Percentiles rank a stretch among this genome's conserved stretches.
phyloP scores from a whole-genome alignment of 1,140 invertebrate genomes.

The Lethocerus indicus region DNA sequence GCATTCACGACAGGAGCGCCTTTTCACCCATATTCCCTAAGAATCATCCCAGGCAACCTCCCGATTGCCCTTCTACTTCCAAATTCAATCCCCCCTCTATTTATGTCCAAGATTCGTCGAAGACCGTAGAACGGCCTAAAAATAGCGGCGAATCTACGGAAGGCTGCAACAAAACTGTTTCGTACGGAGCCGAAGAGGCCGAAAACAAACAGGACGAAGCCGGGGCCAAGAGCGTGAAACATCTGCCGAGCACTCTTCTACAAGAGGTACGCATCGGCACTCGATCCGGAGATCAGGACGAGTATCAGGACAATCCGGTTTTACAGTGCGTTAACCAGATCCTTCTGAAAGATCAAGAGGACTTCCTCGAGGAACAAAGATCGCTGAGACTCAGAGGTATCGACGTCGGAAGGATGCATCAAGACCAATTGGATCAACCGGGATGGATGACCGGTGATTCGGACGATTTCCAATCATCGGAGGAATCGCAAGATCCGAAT shows the following conservation, averaged over 20 bases:
- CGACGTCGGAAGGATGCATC: slow-evolving; percentile 3
- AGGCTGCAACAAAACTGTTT: neutral
- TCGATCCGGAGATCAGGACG: slow-evolving; percentile 1
- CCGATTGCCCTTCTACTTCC: neutral
- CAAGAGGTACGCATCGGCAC: slow-evolving; percentile 12
- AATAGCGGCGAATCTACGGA: neutral
- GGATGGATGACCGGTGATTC: neutral
- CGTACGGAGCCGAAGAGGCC: neutral
- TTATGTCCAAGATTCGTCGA: neutral
- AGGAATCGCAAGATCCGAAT: neutral
- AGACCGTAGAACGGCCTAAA: neutral
- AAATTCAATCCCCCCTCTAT: neutral
- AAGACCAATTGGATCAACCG: slow-evolving; percentile 5
- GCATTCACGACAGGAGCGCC: slow-evolving; percentile 11
- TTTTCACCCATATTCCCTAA: slow-evolving; percentile 13
- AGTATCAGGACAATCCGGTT: slow-evolving; percentile 46
- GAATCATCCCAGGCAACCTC: neutral
- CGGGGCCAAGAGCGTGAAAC: slow-evolving; percentile 4
- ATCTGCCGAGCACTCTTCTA: slow-evolving; percentile 8
- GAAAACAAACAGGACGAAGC: no score
- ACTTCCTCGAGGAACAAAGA: slow-evolving; percentile 18
- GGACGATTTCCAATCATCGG: neutral
- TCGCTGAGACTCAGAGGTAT: neutral
- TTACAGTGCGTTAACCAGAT: slow-evolving; percentile 62
- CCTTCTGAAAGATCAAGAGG: slow-evolving; percentile 36